Base-by-base conservation (phyloP, 2,888 invertebrate species). In the Amiota communis region DNA sequence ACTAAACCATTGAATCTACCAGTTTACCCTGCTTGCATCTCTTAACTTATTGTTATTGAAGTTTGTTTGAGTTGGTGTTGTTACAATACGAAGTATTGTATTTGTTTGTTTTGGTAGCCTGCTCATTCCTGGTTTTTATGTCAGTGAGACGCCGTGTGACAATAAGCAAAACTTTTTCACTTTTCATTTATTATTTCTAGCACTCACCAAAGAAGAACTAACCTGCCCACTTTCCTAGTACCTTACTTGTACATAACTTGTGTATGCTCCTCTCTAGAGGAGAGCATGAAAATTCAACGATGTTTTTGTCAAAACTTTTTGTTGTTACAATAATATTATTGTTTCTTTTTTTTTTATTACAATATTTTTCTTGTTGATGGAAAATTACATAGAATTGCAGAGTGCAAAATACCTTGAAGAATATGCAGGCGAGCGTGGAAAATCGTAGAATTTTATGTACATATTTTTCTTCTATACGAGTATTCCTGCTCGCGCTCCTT, bases 121-220 rank as follows among this genome's bases (percentile, higher is more conserved):
- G 8, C 53, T 53, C 4, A 53, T 53, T 8, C 13, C n/a, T 59
- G 59, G n/a, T 59, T 59, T 83, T 83, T 83, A 83, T 81, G 85
- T 82, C 81, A 53, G 12, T 12, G 53, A 51, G 82, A 75, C 81
- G 77, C 79, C 83, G 79, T 81, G 85, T 82, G 83, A 85, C 83
- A 83, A 85, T 85, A 84, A 83, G 86, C 84, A 80, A 81, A 83
- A 83, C 77, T 83, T 83, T 83, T 83, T 86, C 86, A 83, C 83
- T 83, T 85, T 80, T 82, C 83, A 83, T 83, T 83, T 83, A 84
- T 85, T 85, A 85, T 85, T 82, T 81, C 84, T 78, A 56, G 53
- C 63, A 59, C 20, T 23, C 20, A 59, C 36, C 59, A 59, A 9
- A 1, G 23, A 17, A 15, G 20, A 11, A 13, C 4, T 8, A 12